Evolutionary conservation across 2,888 invertebrate genomes (phyloP), one percentile per base, ranked within the genome.

Genomic region (Aleiodes alternator): DNA sequence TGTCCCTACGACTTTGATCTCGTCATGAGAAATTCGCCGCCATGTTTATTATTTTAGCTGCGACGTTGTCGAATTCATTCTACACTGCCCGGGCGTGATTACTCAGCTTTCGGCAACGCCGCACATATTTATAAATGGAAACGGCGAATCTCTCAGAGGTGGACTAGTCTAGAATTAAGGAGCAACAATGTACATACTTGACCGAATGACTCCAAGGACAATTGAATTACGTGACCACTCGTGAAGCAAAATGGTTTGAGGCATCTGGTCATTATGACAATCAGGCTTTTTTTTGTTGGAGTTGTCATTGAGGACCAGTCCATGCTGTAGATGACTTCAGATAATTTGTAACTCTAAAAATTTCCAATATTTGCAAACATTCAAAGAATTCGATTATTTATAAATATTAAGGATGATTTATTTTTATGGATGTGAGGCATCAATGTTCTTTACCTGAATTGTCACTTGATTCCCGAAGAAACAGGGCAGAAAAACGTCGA

Each of bases 161-260:
- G 23, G 23, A 23, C 23, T 2, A 23, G 23, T 23, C 23, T 23
- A 64, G 11, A 8, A 68, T 29, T 7, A 16, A 53, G 31, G 29
- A 51, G 12, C 16, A 4, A 8, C 5, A 4, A 38, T 2, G 34
- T 56, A 72, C 75, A 73, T 23, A 76, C 79, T 16, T 73, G 69
- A 43, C 74, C 77, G 31, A 76, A 80, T n/a, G 76, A 77, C 43
- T 79, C 78, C 43, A 79, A 69, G 51, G 78, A 78, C 34, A 79
- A 51, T 11, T 69, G 57, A 50, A 79, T 75, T 4, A 79, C 29
- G 53, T 73, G 68, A 0, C 75, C 78, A 16, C 71, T 75, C 0
- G 74, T 75, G 59, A 76, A 78, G 14, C 43, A 55, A 1, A 78
- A 61, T 0, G 79, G 79, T 14, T 69, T 73, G 12, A 69, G 48